Percentiles rank a stretch among this genome's conserved stretches.
Conservation (phyloP, 2,888 invertebrate species). For the Diadegma fenestrale region DNA sequence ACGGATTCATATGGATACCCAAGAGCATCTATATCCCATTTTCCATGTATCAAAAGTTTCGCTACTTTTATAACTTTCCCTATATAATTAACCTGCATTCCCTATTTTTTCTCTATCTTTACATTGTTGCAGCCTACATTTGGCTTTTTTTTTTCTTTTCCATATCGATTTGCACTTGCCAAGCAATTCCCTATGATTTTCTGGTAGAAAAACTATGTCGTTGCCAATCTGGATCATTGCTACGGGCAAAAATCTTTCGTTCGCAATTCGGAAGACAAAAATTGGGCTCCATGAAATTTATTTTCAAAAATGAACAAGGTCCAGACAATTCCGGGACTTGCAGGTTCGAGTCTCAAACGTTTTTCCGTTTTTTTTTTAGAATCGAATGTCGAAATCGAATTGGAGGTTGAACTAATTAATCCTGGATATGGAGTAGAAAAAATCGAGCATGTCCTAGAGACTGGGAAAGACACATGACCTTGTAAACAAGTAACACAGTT, state of each 20-base stretch:
- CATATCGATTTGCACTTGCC: not conserved
- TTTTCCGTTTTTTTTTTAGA: too few relatives aligned
- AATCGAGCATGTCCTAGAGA: not conserved
- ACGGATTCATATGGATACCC: not conserved
- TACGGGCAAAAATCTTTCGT: not conserved
- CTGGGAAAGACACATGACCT: not conserved
- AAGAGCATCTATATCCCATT: not conserved
- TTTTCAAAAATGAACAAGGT: too few relatives aligned
- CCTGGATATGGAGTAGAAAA: not conserved
- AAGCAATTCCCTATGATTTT: not conserved
- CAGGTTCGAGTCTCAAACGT: too few relatives aligned
- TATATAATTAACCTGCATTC: not conserved
- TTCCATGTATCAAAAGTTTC: not conserved
- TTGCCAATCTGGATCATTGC: not conserved
- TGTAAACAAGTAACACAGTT: not conserved
- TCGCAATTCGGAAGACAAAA: not conserved
- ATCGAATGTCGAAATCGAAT: not conserved
- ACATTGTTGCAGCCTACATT: not conserved
- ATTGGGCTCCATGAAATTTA: too few relatives aligned
- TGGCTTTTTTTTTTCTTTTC: not conserved
- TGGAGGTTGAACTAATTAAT: not conserved
- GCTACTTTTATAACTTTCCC: slow-evolving; percentile 7
- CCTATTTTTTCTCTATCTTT: not conserved
- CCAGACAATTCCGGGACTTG: too few relatives aligned
- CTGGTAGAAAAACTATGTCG: not conserved